phyloP scores from a whole-genome alignment of 2,888 invertebrate species.

The Caenorhabditis japonica region DNA sequence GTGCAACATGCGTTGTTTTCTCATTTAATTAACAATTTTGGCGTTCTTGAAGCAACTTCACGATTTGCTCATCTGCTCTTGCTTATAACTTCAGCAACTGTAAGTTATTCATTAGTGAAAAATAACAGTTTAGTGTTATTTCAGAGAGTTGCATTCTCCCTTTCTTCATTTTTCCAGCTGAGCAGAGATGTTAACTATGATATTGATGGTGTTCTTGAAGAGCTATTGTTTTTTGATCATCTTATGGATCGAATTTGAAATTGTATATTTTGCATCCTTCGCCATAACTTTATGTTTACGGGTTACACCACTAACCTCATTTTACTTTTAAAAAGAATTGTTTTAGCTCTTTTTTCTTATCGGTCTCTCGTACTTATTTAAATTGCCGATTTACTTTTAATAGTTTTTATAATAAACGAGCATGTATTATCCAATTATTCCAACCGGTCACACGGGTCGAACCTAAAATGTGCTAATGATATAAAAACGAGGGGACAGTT shows the following conservation, averaged over 20 bases:
- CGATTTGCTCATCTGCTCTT: conserved; percentile 71
- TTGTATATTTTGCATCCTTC: conserved; percentile 1
- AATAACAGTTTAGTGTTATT: conserved; percentile 27
- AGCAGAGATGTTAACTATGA: conserved; percentile 54
- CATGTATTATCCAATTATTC: too few species aligned
- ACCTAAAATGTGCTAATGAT: too few species aligned
- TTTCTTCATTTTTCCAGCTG: conserved; percentile 57
- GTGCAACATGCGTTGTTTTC: conserved; percentile 73
- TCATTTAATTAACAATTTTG: conserved; percentile 56
- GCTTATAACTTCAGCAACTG: conserved; percentile 70
- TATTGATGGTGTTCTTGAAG: conserved; percentile 56
- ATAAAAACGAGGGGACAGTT: too few species aligned
- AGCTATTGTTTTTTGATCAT: conserved; percentile 55
- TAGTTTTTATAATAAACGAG: too few species aligned
- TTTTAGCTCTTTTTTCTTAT: too few species aligned
- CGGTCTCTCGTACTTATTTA: too few species aligned
- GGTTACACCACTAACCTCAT: conserved; percentile 3
- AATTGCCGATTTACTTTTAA: too few species aligned
- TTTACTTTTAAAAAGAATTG: conserved; percentile 14
- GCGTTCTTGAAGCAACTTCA: conserved; percentile 61
- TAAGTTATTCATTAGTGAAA: conserved; percentile 46
- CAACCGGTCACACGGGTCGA: too few species aligned
- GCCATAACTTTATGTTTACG: conserved; percentile 1
- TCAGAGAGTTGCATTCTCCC: conserved; percentile 66
- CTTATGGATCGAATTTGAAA: not conserved